Evolutionary conservation across 2,888 invertebrate genomes (phyloP).

Genomic region (Drosophila kambysellisi): DNA sequence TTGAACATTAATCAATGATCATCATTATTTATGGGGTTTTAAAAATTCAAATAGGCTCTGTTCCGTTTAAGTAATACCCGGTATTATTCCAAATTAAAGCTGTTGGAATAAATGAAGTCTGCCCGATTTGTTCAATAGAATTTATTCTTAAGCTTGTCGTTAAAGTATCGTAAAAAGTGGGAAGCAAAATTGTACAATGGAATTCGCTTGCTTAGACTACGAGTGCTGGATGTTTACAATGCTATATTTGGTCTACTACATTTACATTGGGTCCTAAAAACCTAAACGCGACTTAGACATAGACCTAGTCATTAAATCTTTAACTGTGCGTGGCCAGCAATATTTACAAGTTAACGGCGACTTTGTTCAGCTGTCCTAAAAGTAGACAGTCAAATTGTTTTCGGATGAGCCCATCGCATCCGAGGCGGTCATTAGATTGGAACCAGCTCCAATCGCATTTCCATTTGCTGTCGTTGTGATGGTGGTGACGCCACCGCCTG

Average conservation of each 20-base stretch:
- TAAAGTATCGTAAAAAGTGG: constrained; percentile 58
- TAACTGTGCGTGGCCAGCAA: constrained; percentile 47
- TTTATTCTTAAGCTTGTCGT: constrained; percentile 54
- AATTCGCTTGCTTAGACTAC: constrained; percentile 64
- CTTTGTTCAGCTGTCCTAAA: constrained; percentile 79
- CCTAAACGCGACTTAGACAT: constrained; percentile 54
- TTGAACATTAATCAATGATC: neutral
- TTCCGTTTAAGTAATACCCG: neutral
- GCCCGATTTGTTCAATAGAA: constrained; percentile 28
- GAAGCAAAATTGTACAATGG: constrained; percentile 76
- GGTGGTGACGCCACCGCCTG: constrained; percentile 66
- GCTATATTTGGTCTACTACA: constrained; percentile 81
- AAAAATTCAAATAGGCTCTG: neutral
- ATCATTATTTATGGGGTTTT: neutral
- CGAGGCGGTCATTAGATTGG: constrained; percentile 80
- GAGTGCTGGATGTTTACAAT: constrained; percentile 63
- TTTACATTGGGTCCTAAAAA: constrained; percentile 61
- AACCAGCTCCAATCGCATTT: constrained; percentile 56
- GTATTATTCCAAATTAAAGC: neutral
- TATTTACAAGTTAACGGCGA: constrained; percentile 57
- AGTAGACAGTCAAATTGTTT: constrained; percentile 87
- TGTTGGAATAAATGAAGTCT: constrained; percentile 1
- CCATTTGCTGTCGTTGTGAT: constrained; percentile 58
- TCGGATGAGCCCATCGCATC: constrained; percentile 86
- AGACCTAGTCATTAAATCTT: constrained; percentile 40